Conservation (phyloP, 2,113 vertebrate genomes). For the Anthoscopus minutus region DNA sequence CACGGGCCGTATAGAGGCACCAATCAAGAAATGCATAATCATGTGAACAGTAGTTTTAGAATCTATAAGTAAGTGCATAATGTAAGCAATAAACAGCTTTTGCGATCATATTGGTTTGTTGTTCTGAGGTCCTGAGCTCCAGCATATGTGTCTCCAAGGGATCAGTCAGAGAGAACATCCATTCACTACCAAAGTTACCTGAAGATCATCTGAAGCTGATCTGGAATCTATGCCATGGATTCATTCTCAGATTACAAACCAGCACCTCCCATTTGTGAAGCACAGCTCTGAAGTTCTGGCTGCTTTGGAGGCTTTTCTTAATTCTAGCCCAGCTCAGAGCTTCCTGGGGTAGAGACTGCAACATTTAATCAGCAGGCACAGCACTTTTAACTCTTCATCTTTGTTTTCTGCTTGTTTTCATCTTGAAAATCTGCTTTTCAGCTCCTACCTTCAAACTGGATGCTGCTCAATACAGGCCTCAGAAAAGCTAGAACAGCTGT, state of each 20-base stretch:
- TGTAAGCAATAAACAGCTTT: too few species aligned
- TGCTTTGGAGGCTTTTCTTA: neutral
- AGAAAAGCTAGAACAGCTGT: neutral
- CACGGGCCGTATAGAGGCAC: too few species aligned
- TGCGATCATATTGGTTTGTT: too few species aligned
- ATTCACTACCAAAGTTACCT: neutral
- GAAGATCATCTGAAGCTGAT: neutral
- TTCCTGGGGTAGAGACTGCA: neutral
- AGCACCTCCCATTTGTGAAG: neutral
- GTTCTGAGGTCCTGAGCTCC: too few species aligned
- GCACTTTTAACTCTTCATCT: too few species aligned
- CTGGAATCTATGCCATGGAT: neutral
- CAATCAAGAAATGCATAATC: too few species aligned
- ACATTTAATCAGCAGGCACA: neutral
- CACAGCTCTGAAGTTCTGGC: neutral
- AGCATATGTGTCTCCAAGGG: neutral
- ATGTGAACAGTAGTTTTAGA: too few species aligned
- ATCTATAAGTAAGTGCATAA: too few species aligned
- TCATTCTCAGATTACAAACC: neutral
- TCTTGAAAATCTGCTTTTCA: neutral
- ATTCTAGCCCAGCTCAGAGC: neutral
- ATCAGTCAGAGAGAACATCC: neutral
- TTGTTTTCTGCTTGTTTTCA: too few species aligned
- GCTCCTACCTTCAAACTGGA: neutral
- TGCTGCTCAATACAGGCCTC: neutral